These are phyloP conservation scores for Pica pica DNA, from an alignment of 2,113 vertebrate genomes.

Conservation along the genomic window DNA sequence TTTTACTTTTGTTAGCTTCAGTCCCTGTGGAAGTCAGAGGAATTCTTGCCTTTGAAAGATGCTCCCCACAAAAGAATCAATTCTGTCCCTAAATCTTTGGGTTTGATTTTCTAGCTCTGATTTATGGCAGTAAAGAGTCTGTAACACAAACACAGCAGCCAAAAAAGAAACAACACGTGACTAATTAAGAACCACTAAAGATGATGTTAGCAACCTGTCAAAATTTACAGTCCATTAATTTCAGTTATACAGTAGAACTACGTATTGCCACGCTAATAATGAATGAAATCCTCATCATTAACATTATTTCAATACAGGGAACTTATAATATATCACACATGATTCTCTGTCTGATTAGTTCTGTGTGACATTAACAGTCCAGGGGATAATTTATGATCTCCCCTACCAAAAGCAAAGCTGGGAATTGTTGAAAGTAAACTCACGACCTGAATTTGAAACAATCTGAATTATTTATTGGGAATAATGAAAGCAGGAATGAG, in stretches of 20 bases:
- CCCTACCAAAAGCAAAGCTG: background rate
- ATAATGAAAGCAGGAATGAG: background rate
- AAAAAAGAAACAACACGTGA: background rate
- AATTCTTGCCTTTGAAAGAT: background rate
- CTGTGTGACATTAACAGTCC: background rate
- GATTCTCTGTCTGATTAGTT: constrained; percentile 19
- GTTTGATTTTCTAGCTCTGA: background rate
- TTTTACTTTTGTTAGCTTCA: background rate
- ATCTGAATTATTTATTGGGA: constrained; percentile 36
- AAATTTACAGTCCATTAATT: constrained; percentile 54
- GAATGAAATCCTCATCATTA: constrained; percentile 46
- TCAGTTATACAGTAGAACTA: background rate
- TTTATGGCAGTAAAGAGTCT: background rate
- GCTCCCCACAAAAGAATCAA: background rate
- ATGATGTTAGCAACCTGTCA: constrained; percentile 27
- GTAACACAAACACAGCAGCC: background rate
- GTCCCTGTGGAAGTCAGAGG: background rate
- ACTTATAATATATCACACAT: background rate
- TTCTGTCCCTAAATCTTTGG: background rate
- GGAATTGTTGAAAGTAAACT: background rate
- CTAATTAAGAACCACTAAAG: constrained; percentile 46
- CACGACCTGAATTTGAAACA: background rate
- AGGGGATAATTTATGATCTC: background rate
- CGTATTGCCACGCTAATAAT: constrained; percentile 15
- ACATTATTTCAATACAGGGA: constrained; percentile 1